Conservation (phyloP, 2,797 vertebrate species). For the Hydrolagus colliei region DNA sequence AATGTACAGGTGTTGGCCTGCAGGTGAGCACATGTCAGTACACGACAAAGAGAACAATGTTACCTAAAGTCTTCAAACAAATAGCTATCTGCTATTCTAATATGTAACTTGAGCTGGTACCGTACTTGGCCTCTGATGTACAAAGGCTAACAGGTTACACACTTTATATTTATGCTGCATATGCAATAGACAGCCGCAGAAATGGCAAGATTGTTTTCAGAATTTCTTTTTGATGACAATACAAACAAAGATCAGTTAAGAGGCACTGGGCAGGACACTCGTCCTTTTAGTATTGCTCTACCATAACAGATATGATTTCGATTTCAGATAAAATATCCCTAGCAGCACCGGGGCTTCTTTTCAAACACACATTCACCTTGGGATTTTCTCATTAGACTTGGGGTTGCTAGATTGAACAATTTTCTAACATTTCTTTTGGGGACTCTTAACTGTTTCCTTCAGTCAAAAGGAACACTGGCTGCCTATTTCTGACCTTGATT, state of each 20-base stretch:
- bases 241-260: slow-evolving; percentile 28
- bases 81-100: background rate
- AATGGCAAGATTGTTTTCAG: background rate
- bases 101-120: slow-evolving; percentile 5
- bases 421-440: slow-evolving; percentile 1
- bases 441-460: slow-evolving; percentile 21
- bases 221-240: slow-evolving; percentile 16
- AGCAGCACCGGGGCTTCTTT: slow-evolving; percentile 11
- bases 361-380: slow-evolving; percentile 29
- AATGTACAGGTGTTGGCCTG: background rate
- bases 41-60: background rate
- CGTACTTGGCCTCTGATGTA: background rate
- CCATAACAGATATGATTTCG: slow-evolving; percentile 10
- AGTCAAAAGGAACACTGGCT: background rate
- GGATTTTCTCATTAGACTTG: slow-evolving; percentile 23
- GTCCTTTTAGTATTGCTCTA: slow-evolving; percentile 27
- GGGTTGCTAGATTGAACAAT: slow-evolving; percentile 18
- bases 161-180: background rate
- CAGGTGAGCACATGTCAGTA: background rate
- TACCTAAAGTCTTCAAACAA: background rate
- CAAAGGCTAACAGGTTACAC: background rate
- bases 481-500: slow-evolving; percentile 28
- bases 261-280: slow-evolving; percentile 14
- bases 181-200: background rate
- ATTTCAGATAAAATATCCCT: slow-evolving; percentile 27